phyloP scores from a whole-genome alignment of 2,113 vertebrate species.

The Aphelocoma coerulescens region DNA sequence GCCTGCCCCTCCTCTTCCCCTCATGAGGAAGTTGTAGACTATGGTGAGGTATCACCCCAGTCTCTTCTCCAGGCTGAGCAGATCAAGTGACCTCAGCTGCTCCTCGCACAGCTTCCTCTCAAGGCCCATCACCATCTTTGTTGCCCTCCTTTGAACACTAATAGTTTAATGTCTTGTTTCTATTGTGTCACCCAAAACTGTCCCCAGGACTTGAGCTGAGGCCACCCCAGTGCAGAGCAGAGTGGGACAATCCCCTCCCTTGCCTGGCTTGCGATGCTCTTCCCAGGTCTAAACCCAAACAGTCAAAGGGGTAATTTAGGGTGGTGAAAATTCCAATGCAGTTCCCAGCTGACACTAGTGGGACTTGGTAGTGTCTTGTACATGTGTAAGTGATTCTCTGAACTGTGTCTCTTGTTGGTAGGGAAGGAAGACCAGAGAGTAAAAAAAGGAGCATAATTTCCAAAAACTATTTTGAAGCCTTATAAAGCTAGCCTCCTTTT shows the following conservation, averaged over 20 bases:
- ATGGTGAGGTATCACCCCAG: fast-evolving
- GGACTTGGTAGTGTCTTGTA: not conserved
- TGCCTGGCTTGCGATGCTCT: fast-evolving
- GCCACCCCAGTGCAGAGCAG: fast-evolving
- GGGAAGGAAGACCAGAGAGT: not conserved
- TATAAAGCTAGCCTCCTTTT: not conserved
- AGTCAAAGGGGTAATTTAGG: fast-evolving
- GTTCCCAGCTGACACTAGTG: not conserved
- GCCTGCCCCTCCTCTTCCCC: not conserved
- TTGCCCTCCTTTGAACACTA: not conserved
- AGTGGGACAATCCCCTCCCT: not conserved
- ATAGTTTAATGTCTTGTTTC: not conserved
- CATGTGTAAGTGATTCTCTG: not conserved
- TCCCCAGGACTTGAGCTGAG: fast-evolving
- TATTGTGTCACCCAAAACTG: not conserved
- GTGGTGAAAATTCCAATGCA: not conserved
- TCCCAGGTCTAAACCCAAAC: not conserved
- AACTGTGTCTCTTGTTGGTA: not conserved
- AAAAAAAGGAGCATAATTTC: not conserved
- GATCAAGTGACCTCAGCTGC: not conserved
- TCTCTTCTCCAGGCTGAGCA: not conserved
- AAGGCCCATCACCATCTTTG: not conserved
- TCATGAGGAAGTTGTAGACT: fast-evolving
- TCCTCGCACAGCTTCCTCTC: fast-evolving
- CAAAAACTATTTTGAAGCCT: not conserved